These are phyloP conservation scores for Acomys russatus DNA, from an alignment of 2,797 vertebrate genomes.

Conservation along the genomic window DNA sequence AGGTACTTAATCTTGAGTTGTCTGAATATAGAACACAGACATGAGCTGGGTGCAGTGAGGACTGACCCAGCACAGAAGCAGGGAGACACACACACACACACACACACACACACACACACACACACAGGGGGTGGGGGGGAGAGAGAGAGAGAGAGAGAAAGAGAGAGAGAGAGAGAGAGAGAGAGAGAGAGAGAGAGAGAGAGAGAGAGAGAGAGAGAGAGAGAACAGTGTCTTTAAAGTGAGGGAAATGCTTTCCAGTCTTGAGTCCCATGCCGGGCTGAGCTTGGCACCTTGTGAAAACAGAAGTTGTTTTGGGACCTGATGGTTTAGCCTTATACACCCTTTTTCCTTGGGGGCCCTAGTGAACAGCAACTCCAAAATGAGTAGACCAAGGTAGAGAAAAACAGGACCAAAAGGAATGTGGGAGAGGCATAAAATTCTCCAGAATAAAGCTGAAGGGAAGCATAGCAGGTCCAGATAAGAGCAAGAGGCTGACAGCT, in stretches of 20 bases:
- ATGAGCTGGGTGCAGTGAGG: background rate
- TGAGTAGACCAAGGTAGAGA: background rate
- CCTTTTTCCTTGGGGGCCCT: conserved; percentile 22
- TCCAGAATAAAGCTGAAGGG: background rate
- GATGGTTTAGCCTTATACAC: accelerated
- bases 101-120: no score
- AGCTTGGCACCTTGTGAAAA: background rate
- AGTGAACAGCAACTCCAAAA: background rate
- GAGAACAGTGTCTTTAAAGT: background rate
- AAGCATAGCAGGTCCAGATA: background rate
- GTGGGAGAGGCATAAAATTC: background rate
- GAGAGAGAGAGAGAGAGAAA: no score
- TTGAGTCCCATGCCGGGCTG: background rate
- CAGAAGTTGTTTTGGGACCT: background rate
- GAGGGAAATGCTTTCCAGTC: background rate
- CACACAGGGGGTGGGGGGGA: no score
- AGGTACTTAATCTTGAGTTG: background rate
- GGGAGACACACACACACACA: no score
- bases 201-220: no score
- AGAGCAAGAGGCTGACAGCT: background rate
- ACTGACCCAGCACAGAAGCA: background rate
- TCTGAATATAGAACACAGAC: background rate
- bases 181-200: no score
- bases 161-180: no score
- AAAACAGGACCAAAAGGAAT: background rate